Percentiles rank a stretch among this genome's conserved stretches.
Conservation (phyloP, 2,888 invertebrate genomes). For the Lagria hirta region DNA sequence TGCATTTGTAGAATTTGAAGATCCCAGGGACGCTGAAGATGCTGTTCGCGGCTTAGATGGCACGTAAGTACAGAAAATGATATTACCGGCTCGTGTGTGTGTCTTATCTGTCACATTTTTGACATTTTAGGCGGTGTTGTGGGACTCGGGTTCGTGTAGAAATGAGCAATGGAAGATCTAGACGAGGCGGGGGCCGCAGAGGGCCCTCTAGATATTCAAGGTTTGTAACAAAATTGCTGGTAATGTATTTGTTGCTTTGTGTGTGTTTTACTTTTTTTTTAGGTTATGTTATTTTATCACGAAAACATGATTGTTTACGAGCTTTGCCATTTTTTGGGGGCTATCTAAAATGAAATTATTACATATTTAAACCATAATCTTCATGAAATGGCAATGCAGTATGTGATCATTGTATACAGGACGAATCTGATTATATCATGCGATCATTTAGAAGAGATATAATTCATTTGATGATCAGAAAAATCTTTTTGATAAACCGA, state of each 20-base stretch:
- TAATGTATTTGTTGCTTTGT: slow-evolving; percentile 5
- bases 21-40: slow-evolving; percentile 89
- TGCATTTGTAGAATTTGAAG: slow-evolving; percentile 93
- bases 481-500: too few species aligned
- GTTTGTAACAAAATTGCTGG: slow-evolving; percentile 33
- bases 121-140: slow-evolving; percentile 72
- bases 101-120: slow-evolving; percentile 1
- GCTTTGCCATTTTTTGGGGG: too few species aligned
- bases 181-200: slow-evolving; percentile 56
- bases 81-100: neutral
- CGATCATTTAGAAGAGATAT: too few species aligned
- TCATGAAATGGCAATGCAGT: too few species aligned
- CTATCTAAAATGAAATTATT: neutral
- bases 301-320: too few species aligned
- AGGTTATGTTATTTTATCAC: too few species aligned
- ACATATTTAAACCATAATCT: neutral
- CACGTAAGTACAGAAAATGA: slow-evolving; percentile 39
- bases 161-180: slow-evolving; percentile 86
- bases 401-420: too few species aligned
- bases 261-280: slow-evolving; percentile 14
- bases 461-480: too few species aligned
- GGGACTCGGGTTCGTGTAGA: slow-evolving; percentile 88
- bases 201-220: slow-evolving; percentile 51
- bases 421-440: too few species aligned
- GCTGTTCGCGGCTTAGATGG: slow-evolving; percentile 66